These are phyloP conservation scores for Cheilosia grossa DNA, from an alignment of 2,888 invertebrate species.

Conservation along the genomic window DNA sequence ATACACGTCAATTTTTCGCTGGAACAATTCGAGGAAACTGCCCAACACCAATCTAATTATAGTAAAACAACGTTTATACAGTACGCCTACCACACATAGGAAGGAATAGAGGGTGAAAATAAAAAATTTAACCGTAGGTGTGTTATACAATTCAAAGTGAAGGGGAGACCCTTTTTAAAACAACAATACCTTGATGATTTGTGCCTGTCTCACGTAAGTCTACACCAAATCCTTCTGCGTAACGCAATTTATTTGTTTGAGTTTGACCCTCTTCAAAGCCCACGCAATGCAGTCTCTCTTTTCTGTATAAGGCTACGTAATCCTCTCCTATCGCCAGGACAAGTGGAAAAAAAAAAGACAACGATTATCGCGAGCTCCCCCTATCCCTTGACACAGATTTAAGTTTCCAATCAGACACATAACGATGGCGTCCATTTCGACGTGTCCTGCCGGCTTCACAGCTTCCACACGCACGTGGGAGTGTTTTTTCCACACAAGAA, in stretches of 20 bases:
- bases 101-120: too few relatives aligned
- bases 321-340: constrained; percentile 80
- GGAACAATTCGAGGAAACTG: too few relatives aligned
- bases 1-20: too few relatives aligned
- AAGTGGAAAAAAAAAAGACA: neutral
- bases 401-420: constrained; percentile 37
- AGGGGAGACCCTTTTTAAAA: too few relatives aligned
- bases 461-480: constrained; percentile 65
- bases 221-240: neutral
- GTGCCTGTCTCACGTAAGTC: constrained; percentile 10
- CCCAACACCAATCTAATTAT: too few relatives aligned
- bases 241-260: neutral
- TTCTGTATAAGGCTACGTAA: constrained; percentile 52
- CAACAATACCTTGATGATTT: neutral
- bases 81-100: too few relatives aligned
- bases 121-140: too few relatives aligned
- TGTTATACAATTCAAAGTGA: too few relatives aligned
- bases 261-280: neutral
- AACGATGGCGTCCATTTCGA: constrained; percentile 43
- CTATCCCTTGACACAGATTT: constrained; percentile 71
- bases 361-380: constrained; percentile 18
- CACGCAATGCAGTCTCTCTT: neutral
- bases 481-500: constrained; percentile 21
- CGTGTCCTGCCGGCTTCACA: constrained; percentile 50
- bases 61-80: too few relatives aligned